Evolutionary conservation across 2,797 vertebrate genomes (phyloP).

Genomic region (Loris lydekkerianus): DNA sequence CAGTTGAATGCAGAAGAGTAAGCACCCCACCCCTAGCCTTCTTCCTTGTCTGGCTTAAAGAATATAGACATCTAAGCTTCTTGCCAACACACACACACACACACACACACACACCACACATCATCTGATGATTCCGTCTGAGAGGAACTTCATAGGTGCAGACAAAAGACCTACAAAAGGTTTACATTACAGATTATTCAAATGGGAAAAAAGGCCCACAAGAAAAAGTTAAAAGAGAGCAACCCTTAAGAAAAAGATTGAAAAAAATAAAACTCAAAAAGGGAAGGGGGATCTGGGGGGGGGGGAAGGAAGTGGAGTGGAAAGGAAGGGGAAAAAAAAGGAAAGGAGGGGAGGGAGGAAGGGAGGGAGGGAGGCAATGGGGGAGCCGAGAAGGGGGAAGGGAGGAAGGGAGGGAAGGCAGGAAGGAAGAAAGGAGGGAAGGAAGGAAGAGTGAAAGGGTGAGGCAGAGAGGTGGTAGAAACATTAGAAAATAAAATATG

Average conservation of each 20-base stretch:
- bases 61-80: background rate
- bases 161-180: background rate
- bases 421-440: fast-evolving
- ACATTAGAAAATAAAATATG: background rate
- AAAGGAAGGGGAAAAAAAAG: fast-evolving
- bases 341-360: background rate
- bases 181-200: background rate
- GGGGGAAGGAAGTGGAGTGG: fast-evolving
- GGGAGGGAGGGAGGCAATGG: background rate
- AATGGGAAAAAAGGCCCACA: background rate
- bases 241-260: background rate
- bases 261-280: background rate
- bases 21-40: background rate
- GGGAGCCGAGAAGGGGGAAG: fast-evolving
- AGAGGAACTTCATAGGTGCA: background rate
- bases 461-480: background rate
- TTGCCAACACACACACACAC: background rate
- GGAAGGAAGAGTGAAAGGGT: background rate
- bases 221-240: background rate
- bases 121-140: background rate
- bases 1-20: background rate
- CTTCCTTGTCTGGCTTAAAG: background rate
- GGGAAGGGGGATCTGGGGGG: background rate
- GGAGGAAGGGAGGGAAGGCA: fast-evolving
- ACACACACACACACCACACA: background rate